Evolutionary conservation across 92 coral and sea anemone species (phyloP).

Genomic region (Galaxea fascicularis): DNA sequence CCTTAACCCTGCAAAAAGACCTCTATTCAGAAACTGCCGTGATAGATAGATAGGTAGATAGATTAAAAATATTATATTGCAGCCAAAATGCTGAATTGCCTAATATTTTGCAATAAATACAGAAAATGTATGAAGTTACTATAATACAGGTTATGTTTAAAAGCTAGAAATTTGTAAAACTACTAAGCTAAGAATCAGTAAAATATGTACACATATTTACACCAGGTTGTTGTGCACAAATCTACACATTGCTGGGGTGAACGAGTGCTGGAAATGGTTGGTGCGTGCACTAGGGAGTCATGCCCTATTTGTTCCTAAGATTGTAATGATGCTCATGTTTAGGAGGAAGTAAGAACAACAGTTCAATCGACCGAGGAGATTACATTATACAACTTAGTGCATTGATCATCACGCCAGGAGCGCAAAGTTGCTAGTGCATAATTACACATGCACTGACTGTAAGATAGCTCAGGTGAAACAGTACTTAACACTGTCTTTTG

Average conservation of each 20-base stretch:
- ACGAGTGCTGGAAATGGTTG: background rate
- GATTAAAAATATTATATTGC: too few relatives aligned
- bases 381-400: background rate
- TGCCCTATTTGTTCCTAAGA: background rate
- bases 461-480: background rate
- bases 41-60: too few relatives aligned
- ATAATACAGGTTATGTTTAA: too few relatives aligned
- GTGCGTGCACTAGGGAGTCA: background rate
- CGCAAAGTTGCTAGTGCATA: background rate
- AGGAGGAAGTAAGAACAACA: background rate
- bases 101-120: too few relatives aligned
- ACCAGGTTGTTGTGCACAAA: background rate
- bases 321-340: background rate
- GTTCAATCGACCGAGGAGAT: background rate
- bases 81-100: too few relatives aligned
- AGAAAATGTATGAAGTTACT: too few relatives aligned
- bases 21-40: too few relatives aligned
- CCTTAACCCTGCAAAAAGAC: too few relatives aligned
- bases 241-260: background rate
- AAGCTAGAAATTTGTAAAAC: background rate
- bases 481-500: background rate
- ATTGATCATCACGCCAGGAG: background rate
- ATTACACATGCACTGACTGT: background rate
- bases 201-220: background rate
- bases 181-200: constrained; percentile 1